phyloP scores from a whole-genome alignment of 2,888 invertebrate species.

The Xanthia togata region DNA sequence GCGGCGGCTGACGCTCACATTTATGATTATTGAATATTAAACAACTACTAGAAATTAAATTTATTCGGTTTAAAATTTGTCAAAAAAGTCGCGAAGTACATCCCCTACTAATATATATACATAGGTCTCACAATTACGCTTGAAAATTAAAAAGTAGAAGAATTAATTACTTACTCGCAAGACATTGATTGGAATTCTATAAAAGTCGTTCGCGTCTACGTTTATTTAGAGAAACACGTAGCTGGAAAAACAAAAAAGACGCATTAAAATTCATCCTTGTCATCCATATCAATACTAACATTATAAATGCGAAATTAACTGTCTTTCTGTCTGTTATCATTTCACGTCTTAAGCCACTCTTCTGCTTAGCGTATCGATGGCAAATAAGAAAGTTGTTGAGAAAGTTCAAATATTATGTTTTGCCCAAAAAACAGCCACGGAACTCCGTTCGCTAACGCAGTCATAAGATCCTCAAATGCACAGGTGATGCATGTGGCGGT shows the following conservation, averaged over 20 bases:
- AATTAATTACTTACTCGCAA: not conserved
- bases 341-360: not conserved
- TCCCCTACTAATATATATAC: not conserved
- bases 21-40: not conserved
- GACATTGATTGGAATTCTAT: not conserved
- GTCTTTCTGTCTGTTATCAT: not conserved
- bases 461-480: not conserved
- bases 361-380: not conserved
- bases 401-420: not conserved
- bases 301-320: not conserved
- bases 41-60: not conserved
- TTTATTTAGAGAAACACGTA: not conserved
- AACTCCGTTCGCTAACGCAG: not conserved
- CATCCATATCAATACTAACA: not conserved
- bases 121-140: not conserved
- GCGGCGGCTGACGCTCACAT: not conserved
- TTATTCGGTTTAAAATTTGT: no score
- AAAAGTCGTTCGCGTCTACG: not conserved
- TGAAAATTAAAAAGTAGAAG: not conserved
- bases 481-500: not conserved
- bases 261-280: not conserved
- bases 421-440: not conserved
- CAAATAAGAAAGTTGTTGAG: not conserved
- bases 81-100: no score
- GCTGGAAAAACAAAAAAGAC: not conserved